Percentiles rank a stretch among this genome's conserved stretches.
Conservation (phyloP, 2,888 invertebrate species). For the Plebejus argus region DNA sequence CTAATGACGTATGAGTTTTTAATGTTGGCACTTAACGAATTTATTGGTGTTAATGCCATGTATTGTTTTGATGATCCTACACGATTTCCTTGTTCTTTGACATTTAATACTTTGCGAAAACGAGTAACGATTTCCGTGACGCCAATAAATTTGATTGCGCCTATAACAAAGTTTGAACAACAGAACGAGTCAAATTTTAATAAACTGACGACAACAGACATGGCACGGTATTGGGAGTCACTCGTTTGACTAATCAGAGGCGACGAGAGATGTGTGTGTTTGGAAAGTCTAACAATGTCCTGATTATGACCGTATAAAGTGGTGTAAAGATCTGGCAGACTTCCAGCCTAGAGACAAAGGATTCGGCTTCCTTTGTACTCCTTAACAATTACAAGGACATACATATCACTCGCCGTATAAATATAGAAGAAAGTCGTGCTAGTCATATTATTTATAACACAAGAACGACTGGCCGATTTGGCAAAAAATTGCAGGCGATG, state of each 20-base stretch:
- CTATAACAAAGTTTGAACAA: neutral
- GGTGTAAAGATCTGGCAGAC: constrained; percentile 11
- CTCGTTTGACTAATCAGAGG: constrained; percentile 23
- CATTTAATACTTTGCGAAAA: constrained; percentile 13
- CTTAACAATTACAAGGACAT: neutral
- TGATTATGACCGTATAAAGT: neutral
- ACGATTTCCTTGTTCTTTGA: constrained; percentile 11
- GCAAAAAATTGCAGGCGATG: neutral
- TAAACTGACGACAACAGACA: constrained; percentile 8
- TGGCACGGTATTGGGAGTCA: constrained; percentile 2
- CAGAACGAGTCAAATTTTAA: constrained; percentile 4
- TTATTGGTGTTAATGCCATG: constrained; percentile 9
- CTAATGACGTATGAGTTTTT: neutral
- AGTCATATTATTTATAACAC: neutral
- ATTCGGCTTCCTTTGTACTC: constrained; percentile 2
- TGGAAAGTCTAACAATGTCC: constrained; percentile 21
- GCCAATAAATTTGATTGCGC: constrained; percentile 11
- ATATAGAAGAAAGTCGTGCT: neutral
- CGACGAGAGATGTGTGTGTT: neutral
- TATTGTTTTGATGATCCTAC: neutral
- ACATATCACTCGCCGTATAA: neutral
- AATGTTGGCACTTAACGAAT: neutral
- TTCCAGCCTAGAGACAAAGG: constrained; percentile 29
- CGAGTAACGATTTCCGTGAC: constrained; percentile 10
- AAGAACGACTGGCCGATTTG: neutral